Evolutionary conservation across 2,797 vertebrate species (phyloP).

Genomic region (Neosilurus mollespiculum): DNA sequence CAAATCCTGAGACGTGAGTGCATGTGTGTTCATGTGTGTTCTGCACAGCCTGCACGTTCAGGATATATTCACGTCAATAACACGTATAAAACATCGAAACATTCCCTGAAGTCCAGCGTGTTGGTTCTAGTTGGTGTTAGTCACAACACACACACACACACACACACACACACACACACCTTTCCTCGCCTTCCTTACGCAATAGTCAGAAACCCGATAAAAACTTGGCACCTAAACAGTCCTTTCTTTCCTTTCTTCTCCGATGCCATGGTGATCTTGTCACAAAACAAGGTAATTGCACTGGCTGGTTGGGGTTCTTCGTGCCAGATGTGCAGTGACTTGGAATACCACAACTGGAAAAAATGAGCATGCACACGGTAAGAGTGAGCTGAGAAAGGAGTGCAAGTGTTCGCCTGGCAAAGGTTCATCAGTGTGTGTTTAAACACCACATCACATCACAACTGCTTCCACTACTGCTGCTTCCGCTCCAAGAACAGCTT

Average conservation of each 20-base stretch:
- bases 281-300: constrained; percentile 20
- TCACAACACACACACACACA: not conserved
- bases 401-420: not conserved
- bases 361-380: not conserved
- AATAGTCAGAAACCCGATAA: constrained; percentile 20
- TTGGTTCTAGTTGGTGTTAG: constrained; percentile 15
- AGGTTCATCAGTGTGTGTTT: not conserved
- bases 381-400: not conserved
- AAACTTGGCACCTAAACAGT: constrained; percentile 6
- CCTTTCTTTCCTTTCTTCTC: constrained; percentile 1
- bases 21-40: not conserved
- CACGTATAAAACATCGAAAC: not conserved
- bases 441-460: not conserved
- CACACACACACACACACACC: not conserved
- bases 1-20: not conserved
- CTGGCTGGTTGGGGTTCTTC: not conserved
- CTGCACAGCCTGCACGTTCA: not conserved
- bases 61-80: not conserved
- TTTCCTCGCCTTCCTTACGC: constrained; percentile 6
- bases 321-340: constrained; percentile 30
- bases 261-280: constrained; percentile 3
- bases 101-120: constrained; percentile 6
- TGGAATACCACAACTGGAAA: constrained; percentile 4
- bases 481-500: not conserved
- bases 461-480: not conserved